Conservation (phyloP, 35 echinoderm and acorn worm species). For the Ophioderma brevispina region DNA sequence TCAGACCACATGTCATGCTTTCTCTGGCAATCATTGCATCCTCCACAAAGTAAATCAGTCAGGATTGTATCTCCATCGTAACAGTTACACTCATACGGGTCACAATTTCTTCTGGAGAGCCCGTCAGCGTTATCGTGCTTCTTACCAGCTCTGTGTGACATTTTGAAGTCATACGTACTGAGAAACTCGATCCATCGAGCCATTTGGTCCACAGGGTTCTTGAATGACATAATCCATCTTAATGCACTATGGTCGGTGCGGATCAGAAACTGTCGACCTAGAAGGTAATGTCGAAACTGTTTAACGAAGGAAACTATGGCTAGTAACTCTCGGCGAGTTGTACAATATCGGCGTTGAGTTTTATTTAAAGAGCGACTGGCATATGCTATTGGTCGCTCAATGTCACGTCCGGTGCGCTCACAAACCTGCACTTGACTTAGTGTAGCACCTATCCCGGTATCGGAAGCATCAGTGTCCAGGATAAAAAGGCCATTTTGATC, state of each 20-base stretch:
- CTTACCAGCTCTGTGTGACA: slow-evolving; percentile 20
- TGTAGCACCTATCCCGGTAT: slow-evolving; percentile 37
- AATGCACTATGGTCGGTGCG: slow-evolving; percentile 51
- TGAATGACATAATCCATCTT: slow-evolving; percentile 54
- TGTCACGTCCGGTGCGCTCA: slow-evolving; percentile 3
- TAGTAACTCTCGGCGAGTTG: slow-evolving; percentile 37
- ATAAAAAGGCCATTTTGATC: slow-evolving; percentile 19
- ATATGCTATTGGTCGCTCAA: slow-evolving; percentile 58
- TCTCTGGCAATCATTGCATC: too few species aligned
- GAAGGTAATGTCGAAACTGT: slow-evolving; percentile 46
- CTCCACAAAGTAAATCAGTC: too few species aligned
- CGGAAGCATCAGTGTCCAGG: slow-evolving; percentile 54
- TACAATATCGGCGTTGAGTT: slow-evolving; percentile 45
- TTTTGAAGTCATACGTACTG: slow-evolving; percentile 32
- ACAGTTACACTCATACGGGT: not conserved
- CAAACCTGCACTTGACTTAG: slow-evolving; percentile 45
- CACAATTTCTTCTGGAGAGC: slow-evolving; percentile 29
- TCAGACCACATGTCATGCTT: too few species aligned
- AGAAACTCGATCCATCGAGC: slow-evolving; percentile 48
- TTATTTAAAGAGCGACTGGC: slow-evolving; percentile 27
- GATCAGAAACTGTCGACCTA: slow-evolving; percentile 20
- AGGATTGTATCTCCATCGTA: too few species aligned
- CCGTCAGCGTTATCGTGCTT: slow-evolving; percentile 63
- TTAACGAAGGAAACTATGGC: slow-evolving; percentile 24
- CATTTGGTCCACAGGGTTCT: slow-evolving; percentile 56